Percentiles rank a stretch among this genome's conserved stretches.
Conservation (phyloP, 1,140 invertebrate species). For the Dreissena polymorpha region DNA sequence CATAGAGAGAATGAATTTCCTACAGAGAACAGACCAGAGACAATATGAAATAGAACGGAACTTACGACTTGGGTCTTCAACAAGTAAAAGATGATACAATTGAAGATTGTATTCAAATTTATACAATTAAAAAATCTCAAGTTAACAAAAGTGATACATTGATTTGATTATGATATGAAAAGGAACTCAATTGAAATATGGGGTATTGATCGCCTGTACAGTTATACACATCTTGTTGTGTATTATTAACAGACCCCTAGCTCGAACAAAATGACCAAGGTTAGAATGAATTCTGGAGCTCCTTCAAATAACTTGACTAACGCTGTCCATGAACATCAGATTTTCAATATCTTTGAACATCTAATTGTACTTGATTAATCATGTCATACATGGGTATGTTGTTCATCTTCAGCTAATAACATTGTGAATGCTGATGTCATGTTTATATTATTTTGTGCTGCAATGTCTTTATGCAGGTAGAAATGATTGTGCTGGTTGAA, state of each 20-base stretch:
- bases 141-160: background rate
- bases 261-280: no score
- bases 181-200: background rate
- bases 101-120: background rate
- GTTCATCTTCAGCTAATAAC: no score
- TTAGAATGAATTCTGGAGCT: no score
- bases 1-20: conserved; percentile 93
- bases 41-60: conserved; percentile 93
- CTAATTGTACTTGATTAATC: no score
- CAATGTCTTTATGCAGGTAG: no score
- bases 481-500: no score
- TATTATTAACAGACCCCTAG: background rate
- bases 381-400: no score
- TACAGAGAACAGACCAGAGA: conserved; percentile 91
- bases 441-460: no score
- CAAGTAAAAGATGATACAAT: conserved; percentile 67
- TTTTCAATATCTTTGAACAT: no score
- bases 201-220: background rate
- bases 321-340: no score
- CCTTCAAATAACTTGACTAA: no score
- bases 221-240: background rate
- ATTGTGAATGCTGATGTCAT: no score
- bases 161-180: background rate
- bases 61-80: conserved; percentile 62
- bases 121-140: background rate